phyloP scores from a whole-genome alignment of 2,113 vertebrate species.

The Pterophyllum scalare region DNA sequence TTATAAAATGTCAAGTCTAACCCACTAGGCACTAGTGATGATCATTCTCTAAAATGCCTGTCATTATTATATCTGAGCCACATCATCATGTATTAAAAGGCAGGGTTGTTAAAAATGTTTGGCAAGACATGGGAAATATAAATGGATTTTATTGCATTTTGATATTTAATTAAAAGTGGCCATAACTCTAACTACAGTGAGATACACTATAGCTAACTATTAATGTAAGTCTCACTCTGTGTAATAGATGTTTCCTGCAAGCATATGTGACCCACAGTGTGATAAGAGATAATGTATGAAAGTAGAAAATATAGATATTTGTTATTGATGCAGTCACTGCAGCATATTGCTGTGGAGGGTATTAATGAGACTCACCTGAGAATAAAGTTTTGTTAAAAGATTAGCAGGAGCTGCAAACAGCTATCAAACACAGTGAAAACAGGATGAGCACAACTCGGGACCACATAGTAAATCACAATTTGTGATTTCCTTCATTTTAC shows the following conservation, averaged over 20 bases:
- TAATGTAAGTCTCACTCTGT: neutral
- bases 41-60: too few species aligned
- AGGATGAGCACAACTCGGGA: neutral
- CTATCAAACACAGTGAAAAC: neutral
- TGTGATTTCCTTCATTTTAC: neutral
- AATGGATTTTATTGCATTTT: too few species aligned
- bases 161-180: neutral
- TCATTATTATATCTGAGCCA: too few species aligned
- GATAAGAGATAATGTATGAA: neutral
- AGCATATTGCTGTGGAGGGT: neutral
- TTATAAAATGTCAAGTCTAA: neutral
- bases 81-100: too few species aligned
- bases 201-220: neutral
- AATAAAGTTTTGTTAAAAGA: neutral
- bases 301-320: neutral
- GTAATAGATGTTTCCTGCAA: neutral
- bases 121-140: too few species aligned
- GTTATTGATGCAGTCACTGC: neutral
- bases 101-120: too few species aligned
- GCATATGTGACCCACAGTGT: too few species aligned
- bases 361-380: neutral
- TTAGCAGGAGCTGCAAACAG: neutral
- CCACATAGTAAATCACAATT: rapidly evolving
- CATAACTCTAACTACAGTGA: neutral
- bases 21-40: neutral